These are phyloP conservation scores for Actinia tenebrosa DNA, from an alignment of 64 coral and sea anemone species.

Conservation along the genomic window DNA sequence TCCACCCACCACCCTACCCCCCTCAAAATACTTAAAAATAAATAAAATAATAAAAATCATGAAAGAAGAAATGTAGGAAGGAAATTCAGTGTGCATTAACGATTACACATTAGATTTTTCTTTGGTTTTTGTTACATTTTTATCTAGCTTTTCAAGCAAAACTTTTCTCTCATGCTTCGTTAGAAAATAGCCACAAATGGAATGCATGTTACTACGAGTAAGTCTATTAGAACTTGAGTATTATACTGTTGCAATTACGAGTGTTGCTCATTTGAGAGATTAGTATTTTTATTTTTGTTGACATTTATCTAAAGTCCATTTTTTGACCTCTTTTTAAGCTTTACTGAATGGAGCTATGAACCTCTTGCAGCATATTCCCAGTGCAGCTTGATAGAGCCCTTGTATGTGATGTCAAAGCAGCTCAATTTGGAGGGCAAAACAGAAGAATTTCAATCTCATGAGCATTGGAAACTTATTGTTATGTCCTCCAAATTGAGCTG, in stretches of 20 bases:
- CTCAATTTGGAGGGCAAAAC: too few relatives aligned
- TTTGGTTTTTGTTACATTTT: neutral
- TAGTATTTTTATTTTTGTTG: neutral
- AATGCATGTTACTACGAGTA: neutral
- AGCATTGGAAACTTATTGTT: too few relatives aligned
- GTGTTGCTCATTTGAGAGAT: neutral
- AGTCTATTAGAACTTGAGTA: neutral
- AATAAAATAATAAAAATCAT: neutral
- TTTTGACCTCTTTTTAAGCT: neutral
- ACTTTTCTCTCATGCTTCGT: neutral
- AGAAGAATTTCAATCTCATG: too few relatives aligned
- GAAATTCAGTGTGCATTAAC: neutral
- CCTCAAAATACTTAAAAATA: neutral
- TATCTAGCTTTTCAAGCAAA: neutral
- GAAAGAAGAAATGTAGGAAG: neutral
- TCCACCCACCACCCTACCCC: neutral
- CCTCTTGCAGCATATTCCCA: too few relatives aligned
- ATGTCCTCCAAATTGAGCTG: too few relatives aligned
- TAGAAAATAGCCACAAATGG: neutral
- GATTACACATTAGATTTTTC: neutral
- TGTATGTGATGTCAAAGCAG: too few relatives aligned
- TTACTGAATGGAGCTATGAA: too few relatives aligned
- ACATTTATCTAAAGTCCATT: neutral
- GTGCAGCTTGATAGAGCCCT: too few relatives aligned
- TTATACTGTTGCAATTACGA: neutral